Evolutionary conservation across 2,113 vertebrate species (phyloP).

Genomic region (Drymodes brunneopygia): DNA sequence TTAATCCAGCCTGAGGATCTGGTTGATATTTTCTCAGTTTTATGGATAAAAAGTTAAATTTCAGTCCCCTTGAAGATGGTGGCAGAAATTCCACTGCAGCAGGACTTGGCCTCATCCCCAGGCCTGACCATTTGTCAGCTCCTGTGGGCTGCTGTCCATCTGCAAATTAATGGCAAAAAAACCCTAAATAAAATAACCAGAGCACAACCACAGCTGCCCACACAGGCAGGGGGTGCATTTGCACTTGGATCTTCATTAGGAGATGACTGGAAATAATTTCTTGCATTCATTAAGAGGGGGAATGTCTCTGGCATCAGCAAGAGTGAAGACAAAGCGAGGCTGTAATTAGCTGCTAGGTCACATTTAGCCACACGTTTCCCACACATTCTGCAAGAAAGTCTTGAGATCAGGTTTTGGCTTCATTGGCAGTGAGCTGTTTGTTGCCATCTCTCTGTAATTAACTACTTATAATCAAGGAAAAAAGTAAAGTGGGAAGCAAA

Average conservation of each 20-base stretch:
- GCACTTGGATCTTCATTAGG: neutral
- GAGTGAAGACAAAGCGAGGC: neutral
- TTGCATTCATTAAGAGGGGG: neutral
- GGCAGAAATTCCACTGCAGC: neutral
- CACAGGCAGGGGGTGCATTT: neutral
- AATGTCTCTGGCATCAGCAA: neutral
- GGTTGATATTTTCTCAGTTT: neutral
- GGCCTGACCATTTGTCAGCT: neutral
- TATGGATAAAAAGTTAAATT: neutral
- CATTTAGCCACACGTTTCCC: neutral
- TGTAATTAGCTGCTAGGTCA: neutral
- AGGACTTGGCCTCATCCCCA: neutral
- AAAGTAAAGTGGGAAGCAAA: neutral
- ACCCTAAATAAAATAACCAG: neutral
- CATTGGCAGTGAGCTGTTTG: neutral
- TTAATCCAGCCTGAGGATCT: neutral
- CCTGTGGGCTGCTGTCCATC: neutral
- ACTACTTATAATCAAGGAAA: neutral
- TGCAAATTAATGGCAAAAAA: neutral
- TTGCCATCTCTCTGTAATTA: neutral
- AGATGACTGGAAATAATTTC: neutral
- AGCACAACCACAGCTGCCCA: neutral
- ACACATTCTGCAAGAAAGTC: neutral
- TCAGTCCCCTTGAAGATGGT: neutral
- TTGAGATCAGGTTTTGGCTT: neutral